Evolutionary conservation across 2,113 vertebrate genomes (phyloP).

Genomic region (cat (Felis catus)): DNA sequence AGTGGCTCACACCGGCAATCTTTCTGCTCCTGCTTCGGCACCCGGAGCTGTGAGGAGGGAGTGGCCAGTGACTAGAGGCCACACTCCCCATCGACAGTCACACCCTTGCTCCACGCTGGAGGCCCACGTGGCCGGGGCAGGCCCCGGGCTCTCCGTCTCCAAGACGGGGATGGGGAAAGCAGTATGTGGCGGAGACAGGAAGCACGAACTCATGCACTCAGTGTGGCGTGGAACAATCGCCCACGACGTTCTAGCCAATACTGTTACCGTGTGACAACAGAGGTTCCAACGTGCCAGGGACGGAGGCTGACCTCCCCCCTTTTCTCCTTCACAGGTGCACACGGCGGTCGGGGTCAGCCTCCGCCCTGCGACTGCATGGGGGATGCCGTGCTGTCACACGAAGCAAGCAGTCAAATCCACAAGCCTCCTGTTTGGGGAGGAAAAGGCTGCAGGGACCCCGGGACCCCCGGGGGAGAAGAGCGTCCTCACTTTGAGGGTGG

Average conservation of each 20-base stretch:
- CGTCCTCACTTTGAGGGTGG: not conserved
- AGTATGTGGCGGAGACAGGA: not conserved
- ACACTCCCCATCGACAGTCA: rapidly evolving
- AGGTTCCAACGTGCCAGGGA: too few relatives aligned
- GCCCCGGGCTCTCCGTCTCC: not conserved
- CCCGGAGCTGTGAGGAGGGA: too few relatives aligned
- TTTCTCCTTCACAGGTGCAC: not conserved
- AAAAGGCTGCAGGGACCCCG: not conserved
- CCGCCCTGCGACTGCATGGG: rapidly evolving
- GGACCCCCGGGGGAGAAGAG: not conserved
- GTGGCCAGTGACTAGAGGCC: too few relatives aligned
- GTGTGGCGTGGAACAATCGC: rapidly evolving
- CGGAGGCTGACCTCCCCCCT: not conserved
- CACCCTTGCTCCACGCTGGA: not conserved
- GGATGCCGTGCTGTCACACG: not conserved
- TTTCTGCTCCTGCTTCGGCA: not conserved
- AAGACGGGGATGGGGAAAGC: rapidly evolving
- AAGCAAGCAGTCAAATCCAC: not conserved
- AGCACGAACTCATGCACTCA: rapidly evolving
- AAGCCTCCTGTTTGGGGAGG: not conserved
- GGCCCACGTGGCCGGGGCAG: not conserved
- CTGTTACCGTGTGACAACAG: rapidly evolving
- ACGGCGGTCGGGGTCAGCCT: rapidly evolving
- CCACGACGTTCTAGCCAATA: rapidly evolving
- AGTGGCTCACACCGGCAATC: not conserved